Evolutionary conservation across 2,888 invertebrate species (phyloP).

Genomic region (Hylaea fasciaria): DNA sequence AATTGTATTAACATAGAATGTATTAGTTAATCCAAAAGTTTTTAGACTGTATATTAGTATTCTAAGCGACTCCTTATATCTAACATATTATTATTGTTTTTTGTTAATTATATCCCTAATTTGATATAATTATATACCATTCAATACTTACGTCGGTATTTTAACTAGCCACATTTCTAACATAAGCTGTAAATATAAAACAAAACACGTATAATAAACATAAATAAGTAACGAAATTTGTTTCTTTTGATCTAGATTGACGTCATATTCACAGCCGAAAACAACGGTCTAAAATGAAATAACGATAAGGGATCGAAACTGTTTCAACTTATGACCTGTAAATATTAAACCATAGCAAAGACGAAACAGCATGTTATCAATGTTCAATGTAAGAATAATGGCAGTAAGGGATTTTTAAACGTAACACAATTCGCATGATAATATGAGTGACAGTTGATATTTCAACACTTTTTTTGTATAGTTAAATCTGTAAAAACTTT

Average conservation of each 20-base stretch:
- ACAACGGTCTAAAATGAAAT: constrained; percentile 28
- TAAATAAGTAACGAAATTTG: constrained; percentile 9
- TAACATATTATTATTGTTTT: too few relatives aligned
- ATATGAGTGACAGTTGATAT: neutral
- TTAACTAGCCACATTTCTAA: too few relatives aligned
- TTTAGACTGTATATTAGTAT: too few relatives aligned
- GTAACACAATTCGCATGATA: neutral
- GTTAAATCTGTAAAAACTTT: too few relatives aligned
- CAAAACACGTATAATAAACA: constrained; percentile 4
- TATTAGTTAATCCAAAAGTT: too few relatives aligned
- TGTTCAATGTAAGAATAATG: constrained; percentile 9
- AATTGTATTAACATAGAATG: too few relatives aligned
- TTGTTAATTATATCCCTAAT: too few relatives aligned
- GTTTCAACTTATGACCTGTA: constrained; percentile 52
- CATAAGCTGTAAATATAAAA: neutral
- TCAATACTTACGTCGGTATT: too few relatives aligned
- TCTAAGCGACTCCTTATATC: too few relatives aligned
- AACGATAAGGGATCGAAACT: constrained; percentile 51
- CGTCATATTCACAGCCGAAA: neutral
- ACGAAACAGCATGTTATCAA: constrained; percentile 35
- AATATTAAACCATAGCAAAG: constrained; percentile 30
- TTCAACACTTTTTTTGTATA: too few relatives aligned
- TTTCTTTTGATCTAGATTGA: constrained; percentile 3
- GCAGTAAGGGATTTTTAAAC: neutral
- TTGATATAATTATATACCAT: too few relatives aligned